These are phyloP conservation scores for Luidia sarsii DNA, from an alignment of 53 echinoderm and acorn worm genomes.

Conservation along the genomic window DNA sequence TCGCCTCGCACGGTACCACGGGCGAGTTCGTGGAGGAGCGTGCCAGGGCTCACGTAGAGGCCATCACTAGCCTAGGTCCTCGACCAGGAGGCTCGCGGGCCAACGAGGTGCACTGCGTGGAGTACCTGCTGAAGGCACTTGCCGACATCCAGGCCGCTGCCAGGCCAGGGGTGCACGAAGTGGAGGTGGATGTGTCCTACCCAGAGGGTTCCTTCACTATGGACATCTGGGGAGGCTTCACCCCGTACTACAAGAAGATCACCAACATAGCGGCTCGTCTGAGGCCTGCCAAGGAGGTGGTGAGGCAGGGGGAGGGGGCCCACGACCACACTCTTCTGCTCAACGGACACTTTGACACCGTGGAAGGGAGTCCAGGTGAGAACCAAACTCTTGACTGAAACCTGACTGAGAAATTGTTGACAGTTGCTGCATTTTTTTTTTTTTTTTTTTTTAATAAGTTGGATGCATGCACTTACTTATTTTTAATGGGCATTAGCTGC, in stretches of 20 bases:
- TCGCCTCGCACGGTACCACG: slow-evolving; percentile 24
- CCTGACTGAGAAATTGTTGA: too few species aligned
- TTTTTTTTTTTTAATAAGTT: too few species aligned
- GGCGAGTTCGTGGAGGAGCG: slow-evolving; percentile 59
- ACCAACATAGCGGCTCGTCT: slow-evolving; percentile 54
- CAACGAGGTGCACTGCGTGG: slow-evolving; percentile 49
- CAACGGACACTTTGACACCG: slow-evolving; percentile 65
- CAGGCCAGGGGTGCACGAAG: slow-evolving; percentile 32
- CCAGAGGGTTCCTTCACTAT: slow-evolving; percentile 59
- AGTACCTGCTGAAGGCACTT: slow-evolving; percentile 38
- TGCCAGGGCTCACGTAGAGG: slow-evolving; percentile 48
- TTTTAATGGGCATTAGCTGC: too few species aligned
- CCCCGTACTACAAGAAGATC: slow-evolving; percentile 59
- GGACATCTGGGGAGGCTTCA: slow-evolving; percentile 54
- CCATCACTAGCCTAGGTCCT: slow-evolving; percentile 56
- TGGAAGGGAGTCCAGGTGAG: slow-evolving; percentile 65
- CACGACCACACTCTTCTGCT: slow-evolving; percentile 45
- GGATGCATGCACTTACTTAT: too few species aligned
- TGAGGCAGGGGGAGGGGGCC: slow-evolving; percentile 8
- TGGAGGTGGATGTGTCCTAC: slow-evolving; percentile 56
- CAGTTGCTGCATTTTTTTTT: too few species aligned
- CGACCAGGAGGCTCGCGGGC: slow-evolving; percentile 52
- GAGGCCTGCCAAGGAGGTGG: slow-evolving; percentile 33
- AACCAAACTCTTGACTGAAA: too few species aligned
- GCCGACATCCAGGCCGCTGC: slow-evolving; percentile 36